Evolutionary conservation across 2,888 invertebrate species (phyloP).

Genomic region (Thereva unica): DNA sequence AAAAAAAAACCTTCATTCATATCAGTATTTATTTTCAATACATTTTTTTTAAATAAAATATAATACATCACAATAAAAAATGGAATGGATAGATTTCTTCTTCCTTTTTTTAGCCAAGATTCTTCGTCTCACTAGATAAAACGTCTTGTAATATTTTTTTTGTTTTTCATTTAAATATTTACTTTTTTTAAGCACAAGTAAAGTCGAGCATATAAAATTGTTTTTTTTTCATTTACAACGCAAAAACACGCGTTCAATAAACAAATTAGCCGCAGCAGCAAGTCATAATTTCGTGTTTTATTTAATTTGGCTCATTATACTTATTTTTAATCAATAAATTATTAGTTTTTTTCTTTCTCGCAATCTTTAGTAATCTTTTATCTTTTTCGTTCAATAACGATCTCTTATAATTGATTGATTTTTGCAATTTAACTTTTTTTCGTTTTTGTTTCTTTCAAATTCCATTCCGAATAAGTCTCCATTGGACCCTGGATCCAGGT

Average conservation of each 20-base stretch:
- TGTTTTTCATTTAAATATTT: slow-evolving; percentile 20
- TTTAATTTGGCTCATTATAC: slow-evolving; percentile 6
- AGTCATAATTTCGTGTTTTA: slow-evolving; percentile 11
- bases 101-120: slow-evolving; percentile 9
- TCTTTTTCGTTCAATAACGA: too few relatives aligned
- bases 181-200: slow-evolving; percentile 27
- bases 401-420: too few relatives aligned
- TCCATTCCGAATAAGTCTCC: too few relatives aligned
- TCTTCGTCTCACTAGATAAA: slow-evolving; percentile 2
- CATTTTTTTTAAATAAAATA: slow-evolving; percentile 22
- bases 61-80: slow-evolving; percentile 39
- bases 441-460: too few relatives aligned
- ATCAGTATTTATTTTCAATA: background rate
- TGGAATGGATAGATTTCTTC: slow-evolving; percentile 36
- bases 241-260: slow-evolving; percentile 17
- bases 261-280: slow-evolving; percentile 19
- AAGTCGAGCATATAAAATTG: slow-evolving; percentile 27
- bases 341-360: too few relatives aligned
- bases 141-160: slow-evolving; percentile 5
- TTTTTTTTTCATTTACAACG: slow-evolving; percentile 1
- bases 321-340: too few relatives aligned
- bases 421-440: too few relatives aligned
- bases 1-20: background rate
- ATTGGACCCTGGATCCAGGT: slow-evolving; percentile 26
- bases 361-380: too few relatives aligned